A percentile compares a stretch with the other conserved stretches of the same genome.
Conservation (phyloP, 2,797 vertebrate genomes). For the Hozukius guyotensis region DNA sequence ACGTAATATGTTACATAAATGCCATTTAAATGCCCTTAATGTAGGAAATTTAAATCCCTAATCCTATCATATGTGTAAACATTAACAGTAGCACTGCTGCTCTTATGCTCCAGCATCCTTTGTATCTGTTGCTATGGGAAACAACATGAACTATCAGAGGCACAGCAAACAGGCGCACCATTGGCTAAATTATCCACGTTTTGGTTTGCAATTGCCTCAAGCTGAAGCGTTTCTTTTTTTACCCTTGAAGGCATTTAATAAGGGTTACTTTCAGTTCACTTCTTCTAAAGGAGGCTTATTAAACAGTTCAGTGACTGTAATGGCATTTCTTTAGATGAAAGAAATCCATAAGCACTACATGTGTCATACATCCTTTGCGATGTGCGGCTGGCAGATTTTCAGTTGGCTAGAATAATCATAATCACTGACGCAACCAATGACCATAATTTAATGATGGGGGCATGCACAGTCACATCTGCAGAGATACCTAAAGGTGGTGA, state of each 20-base stretch:
- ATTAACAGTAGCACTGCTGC: background rate
- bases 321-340: background rate
- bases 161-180: conserved; percentile 6
- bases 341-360: background rate
- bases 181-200: background rate
- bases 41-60: background rate
- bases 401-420: conserved; percentile 1
- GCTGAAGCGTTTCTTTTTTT: background rate
- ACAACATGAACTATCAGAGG: conserved; percentile 15
- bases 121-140: conserved; percentile 27
- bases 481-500: conserved; percentile 8
- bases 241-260: background rate
- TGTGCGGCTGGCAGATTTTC: background rate
- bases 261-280: conserved; percentile 4
- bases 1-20: background rate
- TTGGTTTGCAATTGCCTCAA: background rate
- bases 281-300: conserved; percentile 5
- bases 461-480: conserved; percentile 19
- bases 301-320: conserved; percentile 17
- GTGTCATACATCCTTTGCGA: background rate
- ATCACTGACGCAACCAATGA: conserved; percentile 7
- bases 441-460: background rate
- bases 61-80: conserved; percentile 24
- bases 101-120: conserved; percentile 6
- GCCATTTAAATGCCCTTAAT: conserved; percentile 15